A percentile compares a stretch with the other conserved stretches of the same genome.
phyloP scores from a whole-genome alignment of 2,113 vertebrate species.

The Taurulus bubalis region DNA sequence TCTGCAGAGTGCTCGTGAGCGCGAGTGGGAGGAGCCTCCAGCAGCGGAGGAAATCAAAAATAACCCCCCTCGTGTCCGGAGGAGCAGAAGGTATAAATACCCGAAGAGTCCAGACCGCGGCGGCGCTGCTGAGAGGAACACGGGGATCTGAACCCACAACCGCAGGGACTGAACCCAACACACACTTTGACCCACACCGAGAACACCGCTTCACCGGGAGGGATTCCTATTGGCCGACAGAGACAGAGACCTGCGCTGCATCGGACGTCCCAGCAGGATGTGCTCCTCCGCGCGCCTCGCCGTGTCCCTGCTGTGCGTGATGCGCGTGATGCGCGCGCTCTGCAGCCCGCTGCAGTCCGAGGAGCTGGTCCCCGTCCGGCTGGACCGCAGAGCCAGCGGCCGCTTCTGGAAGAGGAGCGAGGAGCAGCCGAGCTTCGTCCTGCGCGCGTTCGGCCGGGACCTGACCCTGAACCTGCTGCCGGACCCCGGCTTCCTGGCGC shows the following conservation, averaged over 20 bases:
- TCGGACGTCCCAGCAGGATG: slow-evolving; percentile 60
- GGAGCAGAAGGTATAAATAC: slow-evolving; percentile 92
- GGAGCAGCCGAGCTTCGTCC: slow-evolving; percentile 75
- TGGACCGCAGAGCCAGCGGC: slow-evolving; percentile 62
- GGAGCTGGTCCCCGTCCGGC: slow-evolving; percentile 79
- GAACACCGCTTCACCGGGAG: no score
- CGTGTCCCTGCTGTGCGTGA: slow-evolving; percentile 59
- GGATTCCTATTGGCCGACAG: no score
- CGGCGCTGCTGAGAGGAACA: slow-evolving; percentile 73
- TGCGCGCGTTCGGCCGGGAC: slow-evolving; percentile 84
- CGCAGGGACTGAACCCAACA: slow-evolving; percentile 42
- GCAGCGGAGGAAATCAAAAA: slow-evolving; percentile 90
- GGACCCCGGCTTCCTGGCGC: slow-evolving; percentile 87
- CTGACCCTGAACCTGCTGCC: slow-evolving; percentile 85
- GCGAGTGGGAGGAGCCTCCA: slow-evolving; percentile 89
- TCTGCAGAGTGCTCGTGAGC: slow-evolving; percentile 78
- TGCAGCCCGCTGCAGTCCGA: slow-evolving; percentile 68
- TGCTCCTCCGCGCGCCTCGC: slow-evolving; percentile 29
- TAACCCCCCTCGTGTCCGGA: slow-evolving; percentile 91
- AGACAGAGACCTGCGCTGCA: no score
- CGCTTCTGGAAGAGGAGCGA: slow-evolving; percentile 81
- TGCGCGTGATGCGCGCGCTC: slow-evolving; percentile 57
- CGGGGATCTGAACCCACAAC: slow-evolving; percentile 14
- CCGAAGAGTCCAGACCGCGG: slow-evolving; percentile 77
- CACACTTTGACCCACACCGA: no score